These are phyloP conservation scores for Garra rufa DNA, from an alignment of 2,113 vertebrate genomes.

Conservation along the genomic window DNA sequence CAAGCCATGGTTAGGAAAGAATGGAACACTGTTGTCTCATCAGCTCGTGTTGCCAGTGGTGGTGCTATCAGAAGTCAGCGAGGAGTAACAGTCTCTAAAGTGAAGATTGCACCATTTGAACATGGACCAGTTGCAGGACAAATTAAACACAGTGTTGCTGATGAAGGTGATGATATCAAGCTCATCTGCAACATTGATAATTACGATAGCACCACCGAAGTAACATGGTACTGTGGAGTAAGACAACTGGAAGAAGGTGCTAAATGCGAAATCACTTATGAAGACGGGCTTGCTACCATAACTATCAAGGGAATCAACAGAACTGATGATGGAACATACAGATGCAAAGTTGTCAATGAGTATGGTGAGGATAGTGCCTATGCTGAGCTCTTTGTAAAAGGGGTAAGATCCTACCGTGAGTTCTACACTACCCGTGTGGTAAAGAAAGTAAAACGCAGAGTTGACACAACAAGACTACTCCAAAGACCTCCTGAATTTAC, in stretches of 20 bases:
- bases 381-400: constrained; percentile 89
- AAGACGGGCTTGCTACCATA: constrained; percentile 91
- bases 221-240: constrained; percentile 98
- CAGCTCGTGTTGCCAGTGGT: constrained; percentile 90
- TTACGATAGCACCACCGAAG: constrained; percentile 92
- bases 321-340: constrained; percentile 94
- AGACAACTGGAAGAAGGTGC: constrained; percentile 89
- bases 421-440: constrained; percentile 88
- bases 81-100: constrained; percentile 90
- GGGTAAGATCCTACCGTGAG: constrained; percentile 88
- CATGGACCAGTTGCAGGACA: constrained; percentile 91
- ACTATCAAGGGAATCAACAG: constrained; percentile 87
- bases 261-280: constrained; percentile 92
- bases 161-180: constrained; percentile 87
- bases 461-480: constrained; percentile 90
- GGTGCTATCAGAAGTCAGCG: constrained; percentile 91
- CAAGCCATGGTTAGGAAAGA: constrained; percentile 92
- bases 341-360: constrained; percentile 95
- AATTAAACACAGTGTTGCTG: constrained; percentile 82
- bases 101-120: constrained; percentile 95
- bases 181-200: constrained; percentile 93
- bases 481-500: constrained; percentile 98
- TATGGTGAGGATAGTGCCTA: constrained; percentile 97
- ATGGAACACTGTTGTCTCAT: constrained; percentile 90
- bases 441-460: constrained; percentile 90